Base-by-base conservation (phyloP, 2,797 vertebrate species). In the Poliocrania exsul region DNA sequence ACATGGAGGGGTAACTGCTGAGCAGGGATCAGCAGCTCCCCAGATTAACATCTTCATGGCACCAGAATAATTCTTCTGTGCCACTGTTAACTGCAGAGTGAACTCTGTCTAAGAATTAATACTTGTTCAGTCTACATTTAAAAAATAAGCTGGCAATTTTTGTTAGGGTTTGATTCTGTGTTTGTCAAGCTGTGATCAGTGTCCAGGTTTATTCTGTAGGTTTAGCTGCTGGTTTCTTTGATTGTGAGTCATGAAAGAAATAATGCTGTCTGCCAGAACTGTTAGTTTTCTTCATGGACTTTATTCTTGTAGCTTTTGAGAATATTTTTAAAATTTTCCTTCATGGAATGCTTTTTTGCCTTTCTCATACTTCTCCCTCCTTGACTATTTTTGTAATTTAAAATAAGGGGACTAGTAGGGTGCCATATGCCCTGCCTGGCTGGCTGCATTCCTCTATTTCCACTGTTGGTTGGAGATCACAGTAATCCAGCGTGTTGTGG, bases 381-480 rank as follows among this genome's bases (percentile, higher is more conserved):
- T 82, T 85, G 64, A 92, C 86, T 92, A 72, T 94, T 93, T 94
- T 87, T 92, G 53, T 94, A 73, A 92, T 95, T 93, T 75, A 88
- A 75, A 96, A 87, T 64, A 65, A 92, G 88, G 77, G 80, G 81
- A 81, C 56, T 85, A 50, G 84, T 71, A 85, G 93, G 73, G 67
- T 96, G 86, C 81, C 58, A 26, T 54, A 81, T 92, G 54, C 88
- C 86, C 70, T 94, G 25, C 71, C 40, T 86, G 93, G 58, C 61
- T 92, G 86, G 72, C 81, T 82, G 57, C 13, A 3, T 77, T 92
- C 77, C 67, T 95, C 58, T 82, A 56, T 95, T 94, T 88, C 94
- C 90, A 84, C 86, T 90, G 95, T 66, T 96, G 95, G 92, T 96
- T 79, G 93, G 95, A 96, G 93, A 96, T 94, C 96, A 94, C 92